Base-by-base conservation (phyloP, 2,113 vertebrate species). In the Girardinichthys multiradiatus region DNA sequence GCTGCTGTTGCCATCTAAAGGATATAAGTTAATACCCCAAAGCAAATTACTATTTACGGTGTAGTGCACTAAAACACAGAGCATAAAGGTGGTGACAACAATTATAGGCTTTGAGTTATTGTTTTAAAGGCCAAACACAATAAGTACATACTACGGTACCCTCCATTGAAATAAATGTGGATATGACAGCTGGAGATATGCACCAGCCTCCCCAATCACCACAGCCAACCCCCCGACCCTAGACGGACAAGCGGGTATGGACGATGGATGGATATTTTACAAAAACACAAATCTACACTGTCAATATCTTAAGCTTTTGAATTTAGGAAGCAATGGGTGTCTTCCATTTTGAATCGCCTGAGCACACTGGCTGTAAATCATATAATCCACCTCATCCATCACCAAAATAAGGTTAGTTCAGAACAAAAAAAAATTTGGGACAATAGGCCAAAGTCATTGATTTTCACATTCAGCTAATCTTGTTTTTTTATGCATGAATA, bases 321-420 rank as follows among this genome's bases (percentile, higher is more conserved):
- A 62, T 75, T 70, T 74, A 27, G 72, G 63, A 71, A 45, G 58
- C 74, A 80, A 58, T 33, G 77, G 69, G 58, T 73, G 59, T 59
- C 66, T 58, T 70, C 76, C 61, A 61, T 73, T 24, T 63, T 64
- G 57, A 70, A 72, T 77, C 67, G 70, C 61, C 63, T 31, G 64
- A 74, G 73, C 83, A 88, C 89, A 90, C 87, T 87, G 87, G 73
- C 71, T 45, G 48, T 84, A 83, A 89, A 90, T 87, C 87, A 70
- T 64, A 61, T 92, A 90, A 92, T 91, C 85, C 80, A 48, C 70
- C 77, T 82, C 85, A 89, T 92, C 78, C 87, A 89, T 91, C 89
- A 89, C 42, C 59, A 59, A 4, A 64, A 80, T 68, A 74, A 82
- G 80, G 57, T 26, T 4, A 77, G 87, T 42, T 54, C 86, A 85